These are phyloP conservation scores for Carassius auratus DNA, from an alignment of 2,113 vertebrate genomes.

Conservation along the genomic window DNA sequence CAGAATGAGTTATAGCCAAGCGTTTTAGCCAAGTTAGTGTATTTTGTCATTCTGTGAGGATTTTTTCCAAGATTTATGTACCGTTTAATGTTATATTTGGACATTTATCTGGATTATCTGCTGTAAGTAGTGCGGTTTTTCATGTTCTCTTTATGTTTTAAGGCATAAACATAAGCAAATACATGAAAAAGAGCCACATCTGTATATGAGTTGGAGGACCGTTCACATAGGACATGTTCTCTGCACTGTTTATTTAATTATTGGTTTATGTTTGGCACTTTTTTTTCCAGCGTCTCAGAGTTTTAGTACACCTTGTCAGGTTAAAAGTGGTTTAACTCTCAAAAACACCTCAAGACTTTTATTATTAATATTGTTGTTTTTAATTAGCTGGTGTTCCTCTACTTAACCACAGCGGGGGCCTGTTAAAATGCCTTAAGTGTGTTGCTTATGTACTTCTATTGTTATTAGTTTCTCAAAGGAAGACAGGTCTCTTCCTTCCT, in stretches of 20 bases:
- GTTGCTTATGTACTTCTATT: no score
- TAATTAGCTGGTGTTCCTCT: not conserved
- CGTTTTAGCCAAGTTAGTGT: conserved; percentile 7
- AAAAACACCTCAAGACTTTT: not conserved
- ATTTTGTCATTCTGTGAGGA: conserved; percentile 8
- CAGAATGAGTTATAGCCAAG: conserved; percentile 1
- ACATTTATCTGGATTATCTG: not conserved
- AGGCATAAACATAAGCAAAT: not conserved
- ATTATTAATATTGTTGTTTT: not conserved
- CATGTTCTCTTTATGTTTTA: not conserved
- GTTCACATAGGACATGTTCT: not conserved
- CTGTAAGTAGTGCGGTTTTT: not conserved
- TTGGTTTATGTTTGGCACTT: no score
- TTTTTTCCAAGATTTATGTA: not conserved
- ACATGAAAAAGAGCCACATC: not conserved
- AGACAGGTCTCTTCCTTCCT: no score
- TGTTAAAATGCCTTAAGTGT: no score
- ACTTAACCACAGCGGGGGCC: not conserved
- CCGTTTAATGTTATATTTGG: not conserved
- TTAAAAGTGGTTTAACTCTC: not conserved
- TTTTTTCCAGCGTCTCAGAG: no score
- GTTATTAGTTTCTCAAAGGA: no score
- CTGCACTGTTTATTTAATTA: not conserved
- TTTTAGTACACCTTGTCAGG: not conserved
- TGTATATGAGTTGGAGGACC: not conserved